Evolutionary conservation across 2,797 vertebrate genomes (phyloP).

Genomic region (Eulemur rubriventer): DNA sequence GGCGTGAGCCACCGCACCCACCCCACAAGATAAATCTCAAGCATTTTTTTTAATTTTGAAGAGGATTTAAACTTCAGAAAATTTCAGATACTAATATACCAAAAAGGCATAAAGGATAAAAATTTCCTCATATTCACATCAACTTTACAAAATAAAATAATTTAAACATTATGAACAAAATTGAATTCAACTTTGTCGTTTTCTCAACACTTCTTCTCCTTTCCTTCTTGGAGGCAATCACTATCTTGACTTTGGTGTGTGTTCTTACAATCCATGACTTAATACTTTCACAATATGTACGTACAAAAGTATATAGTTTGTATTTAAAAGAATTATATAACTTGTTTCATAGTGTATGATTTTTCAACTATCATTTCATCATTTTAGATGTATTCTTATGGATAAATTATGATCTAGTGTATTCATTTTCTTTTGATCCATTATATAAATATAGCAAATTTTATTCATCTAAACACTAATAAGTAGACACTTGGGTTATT

Average conservation of each 20-base stretch:
- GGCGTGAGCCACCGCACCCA: too few relatives aligned
- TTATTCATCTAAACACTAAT: neutral
- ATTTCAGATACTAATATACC: neutral
- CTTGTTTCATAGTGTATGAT: neutral
- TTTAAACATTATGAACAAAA: neutral
- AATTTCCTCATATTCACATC: neutral
- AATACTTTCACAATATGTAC: neutral
- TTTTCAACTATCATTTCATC: neutral
- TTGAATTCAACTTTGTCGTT: neutral
- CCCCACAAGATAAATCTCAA: neutral
- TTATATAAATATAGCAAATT: neutral
- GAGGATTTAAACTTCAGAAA: neutral
- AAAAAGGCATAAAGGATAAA: neutral
- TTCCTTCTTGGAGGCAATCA: neutral
- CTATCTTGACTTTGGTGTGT: neutral
- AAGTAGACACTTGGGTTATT: neutral
- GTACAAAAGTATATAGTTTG: neutral
- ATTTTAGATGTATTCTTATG: neutral
- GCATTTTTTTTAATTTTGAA: neutral
- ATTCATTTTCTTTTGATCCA: neutral
- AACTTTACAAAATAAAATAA: constrained; percentile 22
- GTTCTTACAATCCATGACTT: neutral
- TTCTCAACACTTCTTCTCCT: neutral
- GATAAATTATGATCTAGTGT: neutral
- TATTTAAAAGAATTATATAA: neutral